Base-by-base conservation (phyloP, 2,113 vertebrate genomes). In the Spea multiplicata region DNA sequence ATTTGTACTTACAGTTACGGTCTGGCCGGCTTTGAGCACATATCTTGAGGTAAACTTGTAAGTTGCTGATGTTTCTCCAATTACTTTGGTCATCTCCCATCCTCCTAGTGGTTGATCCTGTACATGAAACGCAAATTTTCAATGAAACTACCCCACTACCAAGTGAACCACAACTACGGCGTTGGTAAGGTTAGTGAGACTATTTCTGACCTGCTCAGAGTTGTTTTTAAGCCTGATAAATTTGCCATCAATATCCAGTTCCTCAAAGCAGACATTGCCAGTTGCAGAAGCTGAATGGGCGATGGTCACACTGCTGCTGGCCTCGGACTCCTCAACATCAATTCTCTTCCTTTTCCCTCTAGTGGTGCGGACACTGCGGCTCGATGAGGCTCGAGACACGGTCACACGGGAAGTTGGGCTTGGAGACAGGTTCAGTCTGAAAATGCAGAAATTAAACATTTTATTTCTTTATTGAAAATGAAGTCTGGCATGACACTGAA, bases 51-150 rank as follows among this genome's bases (percentile, higher is more conserved):
- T 93, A 86, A 94, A 99, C 89, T 93, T 98, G 87, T 95, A 98
- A 83, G 82, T 93, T 62, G 90, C 92, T 30, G 91, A 87, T 59
- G 74, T 78, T 14, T 94, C 90, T 84, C 91, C 92, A 68, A 93
- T 93, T 62, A 91, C 94, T 88, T 88, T 89, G 53, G 88, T 88
- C 87, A 98, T 84, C 73, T 97, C 95, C 89, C 92, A 97, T 0
- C 94, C 95, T 86, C 92, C 95, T 93, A 99, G 94, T 75, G 93
- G 91, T 83, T 97, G 95, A 87, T 97, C 96, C 96, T 99, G 87
- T 55, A 75, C 80, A 47, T 16, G 13, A 8, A n/a, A n/a, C 14
- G 7, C 14, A 1, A 67, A 13, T 59, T 59, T 53, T 8, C 6
- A 12, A 53, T 53, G 6, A 6, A 53, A 53, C 6, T 53, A 53